phyloP scores from a whole-genome alignment of 1,140 invertebrate genomes.

The Halesus radiatus region DNA sequence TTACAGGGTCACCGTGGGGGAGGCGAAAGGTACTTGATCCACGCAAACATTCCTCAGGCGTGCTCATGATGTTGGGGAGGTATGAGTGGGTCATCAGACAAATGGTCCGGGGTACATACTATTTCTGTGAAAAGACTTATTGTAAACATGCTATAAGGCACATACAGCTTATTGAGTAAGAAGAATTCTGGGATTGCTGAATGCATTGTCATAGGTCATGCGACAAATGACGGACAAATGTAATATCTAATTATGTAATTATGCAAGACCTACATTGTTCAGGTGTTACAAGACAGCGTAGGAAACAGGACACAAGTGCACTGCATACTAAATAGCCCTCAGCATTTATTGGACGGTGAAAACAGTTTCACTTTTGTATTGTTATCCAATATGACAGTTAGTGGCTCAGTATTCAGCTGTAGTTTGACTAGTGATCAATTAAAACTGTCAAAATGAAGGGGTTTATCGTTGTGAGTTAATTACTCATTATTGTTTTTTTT shows the following conservation, averaged over 20 bases:
- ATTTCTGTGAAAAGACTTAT: too few relatives aligned
- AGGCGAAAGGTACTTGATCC: too few relatives aligned
- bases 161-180: too few relatives aligned
- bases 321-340: conserved; percentile 16
- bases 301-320: conserved; percentile 16
- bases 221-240: too few relatives aligned
- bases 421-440: not conserved
- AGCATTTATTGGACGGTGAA: not conserved
- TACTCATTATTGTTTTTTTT: not conserved
- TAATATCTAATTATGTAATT: conserved; percentile 1
- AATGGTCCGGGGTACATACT: too few relatives aligned
- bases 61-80: too few relatives aligned
- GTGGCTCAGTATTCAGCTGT: not conserved
- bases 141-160: too few relatives aligned
- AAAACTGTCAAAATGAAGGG: not conserved
- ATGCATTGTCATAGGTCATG: too few relatives aligned
- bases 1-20: too few relatives aligned
- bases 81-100: too few relatives aligned
- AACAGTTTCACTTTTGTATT: conserved; percentile 25
- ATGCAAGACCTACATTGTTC: conserved; percentile 19
- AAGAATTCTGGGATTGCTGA: too few relatives aligned
- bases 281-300: conserved; percentile 11
- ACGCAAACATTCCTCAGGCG: too few relatives aligned
- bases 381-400: not conserved
- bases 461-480: not conserved